phyloP scores from a whole-genome alignment of 1,140 invertebrate species.

The Lepidotrigona ventralis region DNA sequence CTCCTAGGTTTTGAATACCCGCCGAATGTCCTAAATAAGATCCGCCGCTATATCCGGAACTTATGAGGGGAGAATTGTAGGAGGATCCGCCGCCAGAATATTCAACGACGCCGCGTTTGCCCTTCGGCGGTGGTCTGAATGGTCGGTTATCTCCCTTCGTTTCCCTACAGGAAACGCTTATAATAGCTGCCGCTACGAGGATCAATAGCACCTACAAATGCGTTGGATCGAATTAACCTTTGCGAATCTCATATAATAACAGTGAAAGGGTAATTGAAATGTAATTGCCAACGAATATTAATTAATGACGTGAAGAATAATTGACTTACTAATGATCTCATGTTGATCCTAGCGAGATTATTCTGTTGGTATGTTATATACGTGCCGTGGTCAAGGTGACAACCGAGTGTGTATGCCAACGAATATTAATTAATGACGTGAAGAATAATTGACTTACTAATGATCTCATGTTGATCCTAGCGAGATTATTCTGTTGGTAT shows the following conservation, averaged over 20 bases:
- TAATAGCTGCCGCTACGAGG: constrained; percentile 58
- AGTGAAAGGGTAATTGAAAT: not conserved
- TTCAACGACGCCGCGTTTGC: constrained; percentile 73
- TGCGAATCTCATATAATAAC: no score
- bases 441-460: constrained; percentile 68
- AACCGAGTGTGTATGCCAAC: no score
- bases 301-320: not conserved
- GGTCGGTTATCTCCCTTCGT: constrained; percentile 44
- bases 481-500: constrained; percentile 33
- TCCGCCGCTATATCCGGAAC: constrained; percentile 49
- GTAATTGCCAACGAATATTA: not conserved
- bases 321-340: constrained; percentile 73
- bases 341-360: constrained; percentile 62
- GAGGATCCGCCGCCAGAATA: constrained; percentile 57
- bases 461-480: constrained; percentile 69
- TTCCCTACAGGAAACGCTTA: constrained; percentile 61
- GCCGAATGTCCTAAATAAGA: constrained; percentile 46
- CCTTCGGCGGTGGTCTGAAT: constrained; percentile 62
- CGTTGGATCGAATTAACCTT: not conserved
- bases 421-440: not conserved
- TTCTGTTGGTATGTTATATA: constrained; percentile 36
- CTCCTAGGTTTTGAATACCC: constrained; percentile 42
- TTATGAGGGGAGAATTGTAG: constrained; percentile 45
- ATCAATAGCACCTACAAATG: constrained; percentile 68
- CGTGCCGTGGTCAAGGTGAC: no score